Percentiles rank a stretch among this genome's conserved stretches.
Conservation (phyloP, 2,113 vertebrate species). For the Cebus imitator region DNA sequence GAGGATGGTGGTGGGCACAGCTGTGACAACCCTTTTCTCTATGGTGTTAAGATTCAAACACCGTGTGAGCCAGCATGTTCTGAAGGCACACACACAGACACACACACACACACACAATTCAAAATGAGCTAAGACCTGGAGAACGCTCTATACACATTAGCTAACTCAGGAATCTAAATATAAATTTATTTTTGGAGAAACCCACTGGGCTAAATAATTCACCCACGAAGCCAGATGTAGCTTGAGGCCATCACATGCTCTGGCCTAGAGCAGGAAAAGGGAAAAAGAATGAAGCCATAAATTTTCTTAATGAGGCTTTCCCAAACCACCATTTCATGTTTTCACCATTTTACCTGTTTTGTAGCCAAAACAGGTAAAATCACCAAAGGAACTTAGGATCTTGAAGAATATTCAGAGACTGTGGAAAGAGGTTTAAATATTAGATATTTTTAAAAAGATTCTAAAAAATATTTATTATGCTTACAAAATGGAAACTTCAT, state of each 20-base stretch:
- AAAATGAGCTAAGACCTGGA: not conserved
- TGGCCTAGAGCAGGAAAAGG: not conserved
- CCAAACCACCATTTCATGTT: conserved; percentile 3
- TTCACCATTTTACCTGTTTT: no score
- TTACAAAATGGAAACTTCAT: not conserved
- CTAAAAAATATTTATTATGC: not conserved
- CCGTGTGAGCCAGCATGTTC: not conserved
- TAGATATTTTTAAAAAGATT: not conserved
- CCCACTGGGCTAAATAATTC: not conserved
- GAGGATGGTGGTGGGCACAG: not conserved
- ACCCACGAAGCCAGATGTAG: not conserved
- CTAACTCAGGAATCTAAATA: not conserved
- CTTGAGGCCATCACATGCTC: not conserved
- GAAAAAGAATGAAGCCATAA: not conserved
- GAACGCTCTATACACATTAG: not conserved
- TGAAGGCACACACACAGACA: not conserved
- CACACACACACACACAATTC: not conserved
- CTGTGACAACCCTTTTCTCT: not conserved
- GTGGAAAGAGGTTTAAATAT: not conserved
- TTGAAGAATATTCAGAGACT: not conserved
- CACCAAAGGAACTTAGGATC: not conserved
- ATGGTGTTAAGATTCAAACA: not conserved
- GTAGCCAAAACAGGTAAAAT: not conserved
- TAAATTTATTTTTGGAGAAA: not conserved
- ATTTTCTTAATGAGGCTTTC: conserved; percentile 30